A percentile compares a stretch with the other conserved stretches of the same genome.
phyloP scores from a whole-genome alignment of 2,888 invertebrate genomes.

The Kryphioiulus occultus region DNA sequence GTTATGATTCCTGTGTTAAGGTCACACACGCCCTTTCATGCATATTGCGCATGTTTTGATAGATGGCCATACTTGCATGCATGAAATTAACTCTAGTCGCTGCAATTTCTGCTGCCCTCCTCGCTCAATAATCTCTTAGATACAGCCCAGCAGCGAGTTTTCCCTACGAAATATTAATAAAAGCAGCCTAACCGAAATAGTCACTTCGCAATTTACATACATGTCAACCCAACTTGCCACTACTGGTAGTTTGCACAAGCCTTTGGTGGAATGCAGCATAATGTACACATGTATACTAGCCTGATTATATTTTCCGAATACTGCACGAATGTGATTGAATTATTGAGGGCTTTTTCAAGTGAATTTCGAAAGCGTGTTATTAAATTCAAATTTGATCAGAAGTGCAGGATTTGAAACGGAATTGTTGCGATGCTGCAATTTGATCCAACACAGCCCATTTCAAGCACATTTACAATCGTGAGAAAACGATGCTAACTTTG shows the following conservation, averaged over 20 bases:
- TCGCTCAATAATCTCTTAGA: background rate
- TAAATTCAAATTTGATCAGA: background rate
- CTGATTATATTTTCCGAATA: background rate
- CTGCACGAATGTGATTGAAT: background rate
- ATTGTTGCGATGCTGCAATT: too few relatives aligned
- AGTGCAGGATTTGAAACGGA: background rate
- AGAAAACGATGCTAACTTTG: too few relatives aligned
- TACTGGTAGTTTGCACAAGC: background rate
- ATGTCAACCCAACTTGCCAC: background rate
- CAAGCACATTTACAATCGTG: too few relatives aligned
- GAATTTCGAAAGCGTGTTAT: background rate
- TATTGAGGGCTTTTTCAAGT: background rate
- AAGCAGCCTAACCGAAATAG: background rate
- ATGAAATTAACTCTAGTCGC: constrained; percentile 7
- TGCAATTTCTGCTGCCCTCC: background rate
- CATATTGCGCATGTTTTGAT: background rate
- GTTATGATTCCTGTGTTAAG: background rate
- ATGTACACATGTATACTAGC: background rate
- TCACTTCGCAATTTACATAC: background rate
- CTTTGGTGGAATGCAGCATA: background rate
- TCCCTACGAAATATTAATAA: background rate
- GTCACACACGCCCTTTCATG: background rate
- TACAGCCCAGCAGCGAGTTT: background rate
- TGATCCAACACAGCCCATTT: too few relatives aligned
- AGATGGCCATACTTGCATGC: constrained; percentile 20